These are phyloP conservation scores for Oreohelix idahoensis DNA, from an alignment of 1,140 invertebrate species.

Conservation along the genomic window DNA sequence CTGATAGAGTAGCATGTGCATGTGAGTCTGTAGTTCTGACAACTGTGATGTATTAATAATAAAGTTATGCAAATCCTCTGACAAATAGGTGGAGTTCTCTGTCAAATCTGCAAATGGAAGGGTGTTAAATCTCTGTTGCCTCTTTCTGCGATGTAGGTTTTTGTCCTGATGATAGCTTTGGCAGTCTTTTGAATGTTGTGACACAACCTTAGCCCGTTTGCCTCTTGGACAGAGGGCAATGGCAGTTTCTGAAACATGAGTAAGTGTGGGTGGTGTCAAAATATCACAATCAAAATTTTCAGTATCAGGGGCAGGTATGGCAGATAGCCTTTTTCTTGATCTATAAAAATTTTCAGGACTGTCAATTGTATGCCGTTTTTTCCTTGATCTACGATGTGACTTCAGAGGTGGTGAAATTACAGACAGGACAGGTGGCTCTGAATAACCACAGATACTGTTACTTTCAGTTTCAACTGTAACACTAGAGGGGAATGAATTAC, in stretches of 20 bases:
- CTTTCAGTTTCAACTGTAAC: neutral
- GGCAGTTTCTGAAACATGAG: conserved; percentile 10
- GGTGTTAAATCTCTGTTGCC: conserved; percentile 8
- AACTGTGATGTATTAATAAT: conserved; percentile 19
- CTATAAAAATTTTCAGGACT: conserved; percentile 29
- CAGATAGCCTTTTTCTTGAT: neutral
- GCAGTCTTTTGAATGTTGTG: neutral
- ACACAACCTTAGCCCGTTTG: neutral
- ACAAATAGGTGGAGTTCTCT: neutral
- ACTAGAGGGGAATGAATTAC: neutral
- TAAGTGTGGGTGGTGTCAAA: neutral
- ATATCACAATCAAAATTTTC: neutral
- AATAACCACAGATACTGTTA: neutral
- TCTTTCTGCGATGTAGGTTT: neutral
- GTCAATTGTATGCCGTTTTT: conserved; percentile 45
- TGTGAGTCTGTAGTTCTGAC: conserved; percentile 37
- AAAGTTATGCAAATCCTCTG: conserved; percentile 33
- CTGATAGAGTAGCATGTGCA: conserved; percentile 39
- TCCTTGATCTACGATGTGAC: neutral
- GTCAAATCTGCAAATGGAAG: conserved; percentile 16
- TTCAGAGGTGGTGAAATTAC: neutral
- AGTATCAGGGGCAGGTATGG: neutral
- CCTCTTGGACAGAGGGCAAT: neutral
- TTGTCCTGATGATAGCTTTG: neutral
- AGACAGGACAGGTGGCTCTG: conserved; percentile 10